phyloP scores from a whole-genome alignment of 2,113 vertebrate genomes.

The Lagenorhynchus albirostris region DNA sequence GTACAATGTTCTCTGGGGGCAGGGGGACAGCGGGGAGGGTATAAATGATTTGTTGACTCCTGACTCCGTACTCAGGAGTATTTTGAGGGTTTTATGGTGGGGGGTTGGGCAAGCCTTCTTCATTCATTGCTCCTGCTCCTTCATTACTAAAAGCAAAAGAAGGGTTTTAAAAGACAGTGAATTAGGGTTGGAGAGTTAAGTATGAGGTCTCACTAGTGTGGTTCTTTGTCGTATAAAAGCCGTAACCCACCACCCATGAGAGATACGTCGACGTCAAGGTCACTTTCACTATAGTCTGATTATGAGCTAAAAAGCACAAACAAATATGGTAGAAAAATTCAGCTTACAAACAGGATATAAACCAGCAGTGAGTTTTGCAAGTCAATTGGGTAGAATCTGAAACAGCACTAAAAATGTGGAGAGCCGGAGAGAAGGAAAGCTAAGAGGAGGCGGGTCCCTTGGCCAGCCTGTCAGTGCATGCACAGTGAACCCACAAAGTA shows the following conservation, averaged over 20 bases:
- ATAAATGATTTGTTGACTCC: neutral
- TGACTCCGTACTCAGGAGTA: neutral
- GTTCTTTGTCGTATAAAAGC: neutral
- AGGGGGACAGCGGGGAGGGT: rapidly evolving
- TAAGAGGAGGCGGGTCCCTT: too few species aligned
- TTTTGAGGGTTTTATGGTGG: neutral
- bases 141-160: neutral
- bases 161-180: neutral
- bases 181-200: neutral
- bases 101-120: neutral
- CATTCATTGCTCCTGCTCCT: neutral
- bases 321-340: neutral
- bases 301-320: neutral
- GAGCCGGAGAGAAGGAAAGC: neutral
- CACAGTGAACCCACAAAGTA: neutral
- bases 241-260: neutral
- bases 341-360: neutral
- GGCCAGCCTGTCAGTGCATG: neutral
- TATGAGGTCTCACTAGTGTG: neutral
- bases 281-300: neutral
- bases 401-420: neutral
- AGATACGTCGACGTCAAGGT: neutral
- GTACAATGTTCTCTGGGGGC: neutral
- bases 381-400: neutral
- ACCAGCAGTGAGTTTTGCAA: neutral